Base-by-base conservation (phyloP, 2,113 vertebrate species). In the Epinephelus lanceolatus region DNA sequence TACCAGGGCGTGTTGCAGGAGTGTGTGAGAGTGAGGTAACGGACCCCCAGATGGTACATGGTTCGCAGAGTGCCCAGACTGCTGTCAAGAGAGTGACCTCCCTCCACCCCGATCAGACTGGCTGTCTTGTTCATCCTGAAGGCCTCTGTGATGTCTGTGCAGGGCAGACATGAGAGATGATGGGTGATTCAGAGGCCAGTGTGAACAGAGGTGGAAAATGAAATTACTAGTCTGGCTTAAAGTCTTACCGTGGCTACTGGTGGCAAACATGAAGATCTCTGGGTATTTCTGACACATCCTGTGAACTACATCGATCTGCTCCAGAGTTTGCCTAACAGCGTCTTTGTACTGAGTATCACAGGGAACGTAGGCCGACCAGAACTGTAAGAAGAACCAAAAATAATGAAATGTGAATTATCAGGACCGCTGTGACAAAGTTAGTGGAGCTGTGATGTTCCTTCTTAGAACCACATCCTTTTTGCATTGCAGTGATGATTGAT, bases 1-100 rank as follows among this genome's bases (percentile, higher is more conserved):
- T 88, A 99, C 98, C 98, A 99, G 37, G 98, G 98, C 0, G 97
- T 97, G 94, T 97, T 99, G 89, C 98, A 99, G 94, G 95, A 98
- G 92, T 99, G 97, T 21, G 97, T 97, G 65, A 99, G 95, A 1
- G 98, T 99, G 91, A 99, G 93, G 91, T 99, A 99, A 63, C 98
- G 97, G 57, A 96, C 97, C 0, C 98, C 98, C 89, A 99, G 92
- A 4, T 85, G 93, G 92, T 99, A 98, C 94, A 99, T 95, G 1
- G 87, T 90, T 40, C 97, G 96, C 79, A 99, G 93, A 11, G 97
- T 95, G 0, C 92, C 97, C 90, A 99, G 88, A 89, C 97, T 99
- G 95, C 97, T 99, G 95, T 99, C 97, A 0, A 99, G 95, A 63
- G 98, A 98, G 90, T 99, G 98, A 5, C 98, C 98, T 0, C 98